These are phyloP conservation scores for Chaetogeoica ovagalla DNA, from an alignment of 2,888 invertebrate genomes.

Conservation along the genomic window DNA sequence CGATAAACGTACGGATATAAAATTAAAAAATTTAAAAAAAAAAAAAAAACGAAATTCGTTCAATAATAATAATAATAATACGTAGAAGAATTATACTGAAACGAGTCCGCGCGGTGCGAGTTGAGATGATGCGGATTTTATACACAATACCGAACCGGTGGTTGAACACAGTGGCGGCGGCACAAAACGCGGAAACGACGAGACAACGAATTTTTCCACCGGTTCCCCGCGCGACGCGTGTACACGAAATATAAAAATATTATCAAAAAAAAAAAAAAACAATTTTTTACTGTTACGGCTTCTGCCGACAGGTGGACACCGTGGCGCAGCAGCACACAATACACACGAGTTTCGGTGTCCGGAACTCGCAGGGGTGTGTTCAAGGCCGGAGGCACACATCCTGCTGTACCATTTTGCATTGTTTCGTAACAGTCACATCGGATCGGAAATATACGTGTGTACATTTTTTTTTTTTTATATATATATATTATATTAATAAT, in stretches of 20 bases:
- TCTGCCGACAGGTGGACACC: not conserved
- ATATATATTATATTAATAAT: too few species aligned
- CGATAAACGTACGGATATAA: too few species aligned
- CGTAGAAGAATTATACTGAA: too few species aligned
- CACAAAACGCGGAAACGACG: slow-evolving; percentile 15
- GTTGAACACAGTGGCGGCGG: too few species aligned
- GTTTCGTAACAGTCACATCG: too few species aligned
- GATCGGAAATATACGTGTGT: slow-evolving; percentile 34
- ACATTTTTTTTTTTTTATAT: not conserved
- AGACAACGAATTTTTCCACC: not conserved
- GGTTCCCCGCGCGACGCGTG: not conserved
- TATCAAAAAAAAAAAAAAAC: slow-evolving; percentile 3
- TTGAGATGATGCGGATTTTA: too few species aligned
- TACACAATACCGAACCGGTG: slow-evolving; percentile 6
- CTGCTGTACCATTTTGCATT: slow-evolving; percentile 11
- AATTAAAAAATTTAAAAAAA: too few species aligned
- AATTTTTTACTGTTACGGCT: not conserved
- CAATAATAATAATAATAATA: too few species aligned
- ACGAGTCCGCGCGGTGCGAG: too few species aligned
- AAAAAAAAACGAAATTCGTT: too few species aligned
- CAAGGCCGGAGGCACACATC: slow-evolving; percentile 39
- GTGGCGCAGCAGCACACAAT: not conserved
- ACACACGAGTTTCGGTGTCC: slow-evolving; percentile 2
- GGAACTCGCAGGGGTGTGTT: slow-evolving; percentile 38
- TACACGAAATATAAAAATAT: slow-evolving; percentile 1